Conservation (phyloP, 2,888 invertebrate genomes). For the Tiphia femorata region DNA sequence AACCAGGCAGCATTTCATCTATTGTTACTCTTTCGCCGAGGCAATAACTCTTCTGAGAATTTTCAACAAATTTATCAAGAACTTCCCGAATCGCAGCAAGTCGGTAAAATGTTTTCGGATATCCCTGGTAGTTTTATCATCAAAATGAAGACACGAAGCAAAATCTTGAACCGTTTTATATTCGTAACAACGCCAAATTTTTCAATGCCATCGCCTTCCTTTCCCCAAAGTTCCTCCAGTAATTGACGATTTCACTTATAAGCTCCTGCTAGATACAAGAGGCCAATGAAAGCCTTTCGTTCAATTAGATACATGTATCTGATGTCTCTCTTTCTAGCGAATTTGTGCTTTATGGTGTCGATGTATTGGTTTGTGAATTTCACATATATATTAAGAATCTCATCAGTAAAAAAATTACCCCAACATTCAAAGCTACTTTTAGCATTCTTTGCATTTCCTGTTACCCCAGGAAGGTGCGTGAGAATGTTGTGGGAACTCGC, state of each 20-base stretch:
- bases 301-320: not conserved
- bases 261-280: not conserved
- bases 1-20: slow-evolving; percentile 45
- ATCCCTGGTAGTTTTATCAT: slow-evolving; percentile 30
- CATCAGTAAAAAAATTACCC: not conserved
- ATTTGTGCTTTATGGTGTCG: not conserved
- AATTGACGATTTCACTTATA: not conserved
- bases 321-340: not conserved
- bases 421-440: not conserved
- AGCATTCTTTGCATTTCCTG: not conserved
- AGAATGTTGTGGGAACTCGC: too few relatives aligned
- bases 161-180: slow-evolving; percentile 25
- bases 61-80: slow-evolving; percentile 36
- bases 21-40: slow-evolving; percentile 37
- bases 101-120: slow-evolving; percentile 27
- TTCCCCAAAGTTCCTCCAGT: not conserved
- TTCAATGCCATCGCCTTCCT: too few relatives aligned
- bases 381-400: not conserved
- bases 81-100: slow-evolving; percentile 40
- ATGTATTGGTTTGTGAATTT: not conserved
- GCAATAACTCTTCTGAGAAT: slow-evolving; percentile 35
- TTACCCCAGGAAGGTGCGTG: not conserved
- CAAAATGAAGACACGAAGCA: slow-evolving; percentile 30
- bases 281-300: not conserved
- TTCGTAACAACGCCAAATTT: not conserved